Percentiles rank a stretch among this genome's conserved stretches.
Conservation (phyloP, 2,797 vertebrate species). For the Chelonia mydas region DNA sequence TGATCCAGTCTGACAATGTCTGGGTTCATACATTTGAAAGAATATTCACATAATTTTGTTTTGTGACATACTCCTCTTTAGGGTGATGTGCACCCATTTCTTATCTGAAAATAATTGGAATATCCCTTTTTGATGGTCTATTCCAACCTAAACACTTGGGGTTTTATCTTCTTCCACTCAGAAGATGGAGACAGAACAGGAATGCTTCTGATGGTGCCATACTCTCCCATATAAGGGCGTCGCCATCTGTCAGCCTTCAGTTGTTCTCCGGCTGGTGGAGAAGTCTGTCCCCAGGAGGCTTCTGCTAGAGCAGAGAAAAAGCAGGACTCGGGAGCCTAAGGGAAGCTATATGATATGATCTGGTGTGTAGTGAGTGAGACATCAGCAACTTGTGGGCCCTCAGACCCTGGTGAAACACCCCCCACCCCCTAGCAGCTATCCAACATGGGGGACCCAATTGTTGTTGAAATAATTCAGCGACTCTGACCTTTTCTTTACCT, state of each 20-base stretch:
- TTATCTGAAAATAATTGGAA: no score
- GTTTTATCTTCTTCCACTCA: no score
- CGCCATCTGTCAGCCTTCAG: no score
- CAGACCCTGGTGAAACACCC: neutral
- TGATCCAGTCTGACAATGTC: neutral
- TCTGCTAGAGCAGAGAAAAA: neutral
- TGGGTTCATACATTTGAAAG: neutral
- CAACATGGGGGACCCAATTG: neutral
- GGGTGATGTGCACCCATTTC: neutral
- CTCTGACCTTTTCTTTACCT: neutral
- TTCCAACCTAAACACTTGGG: no score
- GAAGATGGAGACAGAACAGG: no score
- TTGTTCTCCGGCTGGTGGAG: no score
- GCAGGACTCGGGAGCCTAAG: neutral
- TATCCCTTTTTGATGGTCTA: no score
- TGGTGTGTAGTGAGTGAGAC: neutral
- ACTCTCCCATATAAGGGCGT: no score
- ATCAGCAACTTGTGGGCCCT: neutral
- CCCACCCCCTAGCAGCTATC: neutral
- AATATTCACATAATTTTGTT: neutral
- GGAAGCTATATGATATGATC: neutral
- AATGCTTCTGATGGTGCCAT: no score
- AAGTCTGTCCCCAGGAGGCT: neutral
- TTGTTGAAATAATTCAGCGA: neutral
- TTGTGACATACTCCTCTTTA: neutral